Evolutionary conservation across 2,113 vertebrate species (phyloP).

Genomic region (Colaptes auratus): DNA sequence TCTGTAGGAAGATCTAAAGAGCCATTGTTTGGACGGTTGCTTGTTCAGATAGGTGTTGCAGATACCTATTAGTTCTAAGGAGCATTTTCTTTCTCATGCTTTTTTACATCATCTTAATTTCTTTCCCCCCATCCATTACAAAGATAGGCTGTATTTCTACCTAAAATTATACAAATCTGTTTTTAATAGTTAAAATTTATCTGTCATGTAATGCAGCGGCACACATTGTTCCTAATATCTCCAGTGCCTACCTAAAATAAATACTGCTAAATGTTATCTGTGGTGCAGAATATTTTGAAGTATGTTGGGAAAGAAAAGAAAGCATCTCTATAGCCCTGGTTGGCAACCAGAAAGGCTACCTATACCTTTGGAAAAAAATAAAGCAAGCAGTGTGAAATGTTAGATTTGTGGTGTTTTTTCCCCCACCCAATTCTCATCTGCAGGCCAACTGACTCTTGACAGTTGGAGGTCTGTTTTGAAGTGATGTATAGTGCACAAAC

Average conservation of each 20-base stretch:
- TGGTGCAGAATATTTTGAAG: neutral
- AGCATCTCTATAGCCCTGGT: neutral
- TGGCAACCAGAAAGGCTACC: neutral
- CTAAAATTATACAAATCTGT: neutral
- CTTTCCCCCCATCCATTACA: neutral
- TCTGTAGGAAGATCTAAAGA: neutral
- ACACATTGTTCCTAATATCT: neutral
- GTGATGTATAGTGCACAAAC: neutral
- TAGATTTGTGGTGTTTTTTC: neutral
- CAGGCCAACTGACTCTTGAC: neutral
- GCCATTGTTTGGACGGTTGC: neutral
- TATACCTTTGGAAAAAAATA: constrained; percentile 13
- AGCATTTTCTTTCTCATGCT: accelerated
- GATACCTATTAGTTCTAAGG: neutral
- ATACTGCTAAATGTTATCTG: neutral
- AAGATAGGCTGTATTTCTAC: neutral
- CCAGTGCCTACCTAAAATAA: neutral
- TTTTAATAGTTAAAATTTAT: neutral
- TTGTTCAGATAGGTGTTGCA: neutral
- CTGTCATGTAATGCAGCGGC: neutral
- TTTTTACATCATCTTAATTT: neutral
- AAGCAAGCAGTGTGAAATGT: neutral
- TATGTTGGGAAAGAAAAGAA: neutral
- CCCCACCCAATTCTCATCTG: neutral
- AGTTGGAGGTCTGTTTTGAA: constrained; percentile 3